Evolutionary conservation across 2,113 vertebrate genomes (phyloP).

Genomic region (Malurus elegans): DNA sequence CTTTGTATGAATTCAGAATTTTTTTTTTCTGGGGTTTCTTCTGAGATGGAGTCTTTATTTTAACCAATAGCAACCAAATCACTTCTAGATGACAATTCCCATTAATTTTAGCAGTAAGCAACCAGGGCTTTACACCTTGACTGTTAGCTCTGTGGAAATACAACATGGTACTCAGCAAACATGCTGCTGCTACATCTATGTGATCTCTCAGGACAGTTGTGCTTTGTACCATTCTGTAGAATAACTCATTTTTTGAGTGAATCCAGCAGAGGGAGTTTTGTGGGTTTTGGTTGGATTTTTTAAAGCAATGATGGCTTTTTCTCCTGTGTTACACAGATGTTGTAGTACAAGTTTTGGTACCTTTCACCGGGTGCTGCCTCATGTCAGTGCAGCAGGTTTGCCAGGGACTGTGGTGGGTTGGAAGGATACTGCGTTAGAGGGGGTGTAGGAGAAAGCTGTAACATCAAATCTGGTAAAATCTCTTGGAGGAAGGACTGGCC

Average conservation of each 20-base stretch:
- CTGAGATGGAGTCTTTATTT: background rate
- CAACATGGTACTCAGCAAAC: background rate
- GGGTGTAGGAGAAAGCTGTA: background rate
- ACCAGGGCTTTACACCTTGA: background rate
- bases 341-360: background rate
- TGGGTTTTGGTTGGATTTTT: background rate
- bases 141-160: background rate
- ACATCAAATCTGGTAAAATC: background rate
- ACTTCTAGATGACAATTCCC: background rate
- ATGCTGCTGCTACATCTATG: background rate
- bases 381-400: background rate
- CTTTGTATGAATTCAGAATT: background rate
- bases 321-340: accelerated
- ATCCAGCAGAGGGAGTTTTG: background rate
- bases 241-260: background rate
- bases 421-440: background rate
- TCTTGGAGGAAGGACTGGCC: background rate
- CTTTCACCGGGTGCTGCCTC: background rate
- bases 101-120: background rate
- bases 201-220: background rate
- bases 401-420: background rate
- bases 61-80: background rate
- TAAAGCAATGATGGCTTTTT: background rate
- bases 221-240: background rate
- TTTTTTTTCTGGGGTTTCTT: background rate